Conservation (phyloP, 2,888 invertebrate genomes). For the Cantharis rufa region DNA sequence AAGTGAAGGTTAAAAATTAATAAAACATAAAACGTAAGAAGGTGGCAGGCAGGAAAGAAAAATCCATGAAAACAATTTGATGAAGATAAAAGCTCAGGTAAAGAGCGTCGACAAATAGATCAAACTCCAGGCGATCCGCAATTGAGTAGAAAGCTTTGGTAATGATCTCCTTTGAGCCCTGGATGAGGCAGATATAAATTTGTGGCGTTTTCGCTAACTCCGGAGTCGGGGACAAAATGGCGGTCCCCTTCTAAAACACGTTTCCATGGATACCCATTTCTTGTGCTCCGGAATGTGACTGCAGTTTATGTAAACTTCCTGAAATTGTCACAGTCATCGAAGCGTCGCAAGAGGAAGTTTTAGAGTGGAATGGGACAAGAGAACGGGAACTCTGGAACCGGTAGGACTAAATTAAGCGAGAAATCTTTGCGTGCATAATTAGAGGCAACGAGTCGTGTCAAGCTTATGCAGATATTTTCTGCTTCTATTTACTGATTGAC, state of each 20-base stretch:
- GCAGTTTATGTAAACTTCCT: constrained; percentile 38
- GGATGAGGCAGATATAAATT: constrained; percentile 60
- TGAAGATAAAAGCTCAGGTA: constrained; percentile 39
- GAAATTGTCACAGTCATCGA: constrained; percentile 38
- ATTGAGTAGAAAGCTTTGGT: constrained; percentile 60
- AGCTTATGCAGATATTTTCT: constrained; percentile 43
- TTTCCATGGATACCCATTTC: constrained; percentile 55
- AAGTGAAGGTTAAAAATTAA: constrained; percentile 9
- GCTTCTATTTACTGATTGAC: constrained; percentile 29
- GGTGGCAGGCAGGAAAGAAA: constrained; percentile 20
- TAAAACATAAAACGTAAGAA: constrained; percentile 13
- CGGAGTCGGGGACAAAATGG: constrained; percentile 53
- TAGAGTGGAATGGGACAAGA: constrained; percentile 41
- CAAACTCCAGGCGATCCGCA: constrained; percentile 58
- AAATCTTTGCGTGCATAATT: constrained; percentile 58
- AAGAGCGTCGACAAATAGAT: constrained; percentile 56
- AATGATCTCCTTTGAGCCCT: constrained; percentile 59
- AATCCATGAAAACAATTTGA: constrained; percentile 38
- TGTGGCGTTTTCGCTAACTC: constrained; percentile 57
- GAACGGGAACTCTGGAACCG: constrained; percentile 48
- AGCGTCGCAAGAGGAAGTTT: constrained; percentile 46
- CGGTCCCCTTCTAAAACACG: constrained; percentile 46
- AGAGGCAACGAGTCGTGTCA: constrained; percentile 55
- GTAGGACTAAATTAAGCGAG: constrained; percentile 56
- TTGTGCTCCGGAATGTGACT: constrained; percentile 47